Conservation (phyloP, 92 coral and sea anemone genomes). For the Pocillopora grandis region DNA sequence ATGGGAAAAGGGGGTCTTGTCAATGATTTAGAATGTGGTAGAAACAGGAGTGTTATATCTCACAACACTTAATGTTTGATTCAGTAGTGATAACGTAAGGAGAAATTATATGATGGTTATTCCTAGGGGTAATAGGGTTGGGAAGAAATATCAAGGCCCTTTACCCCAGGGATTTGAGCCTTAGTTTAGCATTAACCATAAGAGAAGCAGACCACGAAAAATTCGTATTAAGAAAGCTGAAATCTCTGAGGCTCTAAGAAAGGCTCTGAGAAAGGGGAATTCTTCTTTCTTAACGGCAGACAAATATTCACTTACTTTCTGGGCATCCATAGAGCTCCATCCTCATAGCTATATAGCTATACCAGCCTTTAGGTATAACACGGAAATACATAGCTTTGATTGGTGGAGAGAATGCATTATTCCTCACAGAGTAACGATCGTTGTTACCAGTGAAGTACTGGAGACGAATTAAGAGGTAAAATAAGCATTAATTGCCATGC, state of each 20-base stretch:
- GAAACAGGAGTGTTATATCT: too few relatives aligned
- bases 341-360: slow-evolving; percentile 79
- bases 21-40: too few relatives aligned
- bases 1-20: too few relatives aligned
- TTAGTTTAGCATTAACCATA: too few relatives aligned
- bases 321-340: slow-evolving; percentile 79
- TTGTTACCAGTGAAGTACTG: slow-evolving; percentile 80
- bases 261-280: too few relatives aligned
- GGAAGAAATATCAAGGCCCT: background rate
- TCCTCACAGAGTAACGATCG: slow-evolving; percentile 59
- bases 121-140: background rate
- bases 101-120: too few relatives aligned
- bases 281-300: background rate
- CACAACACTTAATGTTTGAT: too few relatives aligned
- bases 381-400: slow-evolving; percentile 67
- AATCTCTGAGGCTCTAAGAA: too few relatives aligned
- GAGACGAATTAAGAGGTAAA: background rate
- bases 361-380: slow-evolving; percentile 75
- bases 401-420: slow-evolving; percentile 70
- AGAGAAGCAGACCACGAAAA: too few relatives aligned
- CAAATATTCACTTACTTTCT: slow-evolving; percentile 22
- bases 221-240: too few relatives aligned
- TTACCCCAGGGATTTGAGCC: too few relatives aligned
- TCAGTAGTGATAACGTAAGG: too few relatives aligned
- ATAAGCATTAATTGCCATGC: background rate